Evolutionary conservation across 2,888 invertebrate genomes (phyloP), one percentile per base, ranked within the genome.

Genomic region (Epiblema foenella): DNA sequence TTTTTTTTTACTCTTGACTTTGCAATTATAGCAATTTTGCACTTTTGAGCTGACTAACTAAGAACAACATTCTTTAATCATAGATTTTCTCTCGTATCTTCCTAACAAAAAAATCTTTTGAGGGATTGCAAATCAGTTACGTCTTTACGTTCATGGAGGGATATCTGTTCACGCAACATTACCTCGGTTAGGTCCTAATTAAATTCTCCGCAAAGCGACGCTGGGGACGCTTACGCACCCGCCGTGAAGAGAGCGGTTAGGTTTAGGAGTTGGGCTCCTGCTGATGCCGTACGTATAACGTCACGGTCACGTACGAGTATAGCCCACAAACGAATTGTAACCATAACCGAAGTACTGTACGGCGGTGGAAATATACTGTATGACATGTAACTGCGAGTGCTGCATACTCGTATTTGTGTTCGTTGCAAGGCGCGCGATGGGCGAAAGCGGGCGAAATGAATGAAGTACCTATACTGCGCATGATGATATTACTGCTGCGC

Each of bases 131-230:
- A 57, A 37, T 57, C 57, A n/a, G 24, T 46, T 60, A 46, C 24
- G 46, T 46, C 18, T 17, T 29, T 37, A 37, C 17, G 51, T 51
- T 29, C n/a, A 29, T 1, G 33, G 17, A n/a, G 10, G 37, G 63
- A 63, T 51, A 51, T 63, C 63, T n/a, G 49, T 63, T 63, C 63
- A 63, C 63, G 63, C 51, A 29, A 52, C 63, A 63, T 63, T 63
- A 52, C 63, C 63, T 51, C 51, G 63, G 52, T 63, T 52, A 63
- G 63, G 63, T 37, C 63, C 52, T 63, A 52, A 63, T 63, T 63
- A 52, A 52, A 63, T 52, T 51, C 15, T 12, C 12, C 18, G 63
- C 37, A 33, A 72, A 74, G 69, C 62, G 68, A 59, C 57, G 74
- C 52, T 12, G 15, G 63, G 63, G 52, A 49, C 37, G 37, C 37